Evolutionary conservation across 35 echinoderm and acorn worm genomes (phyloP).

Genomic region (Acanthaster planci): DNA sequence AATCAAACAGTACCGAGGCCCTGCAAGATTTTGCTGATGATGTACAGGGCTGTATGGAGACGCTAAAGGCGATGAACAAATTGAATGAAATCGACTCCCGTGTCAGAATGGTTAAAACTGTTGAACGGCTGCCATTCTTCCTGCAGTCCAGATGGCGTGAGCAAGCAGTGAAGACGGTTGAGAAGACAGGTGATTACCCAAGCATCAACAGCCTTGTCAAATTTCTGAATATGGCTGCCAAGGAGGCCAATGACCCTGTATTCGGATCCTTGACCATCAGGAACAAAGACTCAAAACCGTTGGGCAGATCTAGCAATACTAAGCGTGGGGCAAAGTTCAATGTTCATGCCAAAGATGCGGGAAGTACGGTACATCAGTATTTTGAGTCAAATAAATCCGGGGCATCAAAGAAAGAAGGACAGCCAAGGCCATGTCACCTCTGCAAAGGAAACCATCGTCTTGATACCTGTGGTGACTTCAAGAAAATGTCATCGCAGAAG

Average conservation of each 20-base stretch:
- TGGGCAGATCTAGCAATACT: background rate
- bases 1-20: constrained; percentile 9
- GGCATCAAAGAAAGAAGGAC: background rate
- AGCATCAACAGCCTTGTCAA: constrained; percentile 28
- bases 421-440: background rate
- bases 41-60: constrained; percentile 35
- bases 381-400: background rate
- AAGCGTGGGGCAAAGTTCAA: background rate
- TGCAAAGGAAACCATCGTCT: constrained; percentile 22
- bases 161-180: background rate
- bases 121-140: constrained; percentile 10
- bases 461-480: constrained; percentile 27
- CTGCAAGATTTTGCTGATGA: constrained; percentile 53
- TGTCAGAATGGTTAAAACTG: background rate
- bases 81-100: background rate
- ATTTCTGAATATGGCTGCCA: constrained; percentile 27
- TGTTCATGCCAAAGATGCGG: background rate
- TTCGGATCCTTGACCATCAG: background rate
- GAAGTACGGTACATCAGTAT: background rate
- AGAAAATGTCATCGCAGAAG: constrained; percentile 29
- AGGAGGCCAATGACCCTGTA: constrained; percentile 14
- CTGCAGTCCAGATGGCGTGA: constrained; percentile 36
- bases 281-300: background rate
- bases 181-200: background rate
- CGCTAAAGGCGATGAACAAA: background rate